phyloP scores from a whole-genome alignment of 2,797 vertebrate species.

The Poeciliopsis turneri region DNA sequence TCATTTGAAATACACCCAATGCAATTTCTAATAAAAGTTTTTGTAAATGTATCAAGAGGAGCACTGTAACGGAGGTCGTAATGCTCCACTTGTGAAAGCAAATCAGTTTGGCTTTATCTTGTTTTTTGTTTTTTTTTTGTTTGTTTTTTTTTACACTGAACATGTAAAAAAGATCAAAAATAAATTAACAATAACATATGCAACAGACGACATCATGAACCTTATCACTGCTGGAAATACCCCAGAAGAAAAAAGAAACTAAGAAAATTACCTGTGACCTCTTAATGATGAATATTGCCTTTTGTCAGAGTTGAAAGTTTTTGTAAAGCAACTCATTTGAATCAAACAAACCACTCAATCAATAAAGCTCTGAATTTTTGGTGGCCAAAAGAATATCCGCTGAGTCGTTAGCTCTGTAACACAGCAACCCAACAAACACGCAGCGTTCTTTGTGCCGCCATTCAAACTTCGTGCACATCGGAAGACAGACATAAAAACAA shows the following conservation, averaged over 20 bases:
- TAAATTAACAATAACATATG: neutral
- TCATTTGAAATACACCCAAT: neutral
- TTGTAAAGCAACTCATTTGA: neutral
- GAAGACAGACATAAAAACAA: conserved; percentile 22
- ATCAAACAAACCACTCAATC: neutral
- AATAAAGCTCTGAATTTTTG: neutral
- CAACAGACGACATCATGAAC: neutral
- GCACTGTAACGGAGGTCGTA: too few species aligned
- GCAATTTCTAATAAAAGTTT: neutral
- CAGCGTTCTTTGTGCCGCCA: conserved; percentile 7
- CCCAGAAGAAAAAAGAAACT: neutral
- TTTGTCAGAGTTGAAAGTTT: neutral
- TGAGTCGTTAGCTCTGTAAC: conserved; percentile 2
- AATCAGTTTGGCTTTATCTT: neutral
- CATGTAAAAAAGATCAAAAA: neutral
- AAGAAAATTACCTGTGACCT: neutral
- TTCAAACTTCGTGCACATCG: conserved; percentile 20
- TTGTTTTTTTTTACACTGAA: neutral
- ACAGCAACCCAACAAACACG: neutral
- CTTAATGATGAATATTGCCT: neutral
- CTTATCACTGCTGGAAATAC: neutral
- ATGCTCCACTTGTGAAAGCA: neutral
- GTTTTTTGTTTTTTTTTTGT: neutral
- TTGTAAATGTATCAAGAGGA: neutral
- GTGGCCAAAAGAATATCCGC: conserved; percentile 1